Base-by-base conservation (phyloP, 2,888 invertebrate species). In the Cacoxenus indagator region DNA sequence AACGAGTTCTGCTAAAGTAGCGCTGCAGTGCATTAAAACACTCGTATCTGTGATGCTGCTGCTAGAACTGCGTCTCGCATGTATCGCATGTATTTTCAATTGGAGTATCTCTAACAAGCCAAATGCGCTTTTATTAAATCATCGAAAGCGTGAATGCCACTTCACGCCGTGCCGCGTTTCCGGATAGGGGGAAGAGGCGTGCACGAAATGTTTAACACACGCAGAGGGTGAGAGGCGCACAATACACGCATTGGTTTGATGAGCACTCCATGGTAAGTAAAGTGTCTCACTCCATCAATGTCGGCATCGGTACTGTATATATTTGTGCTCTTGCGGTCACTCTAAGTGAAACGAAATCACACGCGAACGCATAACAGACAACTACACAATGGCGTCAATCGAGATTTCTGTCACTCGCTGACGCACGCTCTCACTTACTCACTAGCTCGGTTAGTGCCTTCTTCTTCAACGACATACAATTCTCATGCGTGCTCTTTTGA, bases 321-420 rank as follows among this genome's bases (percentile, higher is more conserved):
- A 19, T 48, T 48, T 9, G 9, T n/a, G 17, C 22, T 22, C 17
- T 24, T 11, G 43, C 43, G 61, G 61, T 62, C 61, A 62, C 11
- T 62, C 45, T 62, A 2, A 62, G 22, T 62, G 19, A 43, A 61
- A 62, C 45, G 61, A 61, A 61, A 61, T 37, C 61, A 61, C 61
- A 61, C 61, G 61, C 61, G 22, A 61, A 61, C 27, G 27, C 27
- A 17, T 51, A 17, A 6, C 51, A 51, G 9, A 51, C 17, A 51
- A 22, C 51, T 31, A 48, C 17, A 51, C 51, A 51, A 51, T 51
- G 51, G 51, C 51, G 51, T 51, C 51, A 51, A 51, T 51, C 51
- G 51, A 51, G 51, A 51, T 51, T 51, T 51, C 19, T 22, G 48
- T 17, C 48, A 17, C 51, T 51, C 51, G 22, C 22, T 24, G 51